Conservation (phyloP, 2,113 vertebrate species). For the Corythoichthys haematopterus region DNA sequence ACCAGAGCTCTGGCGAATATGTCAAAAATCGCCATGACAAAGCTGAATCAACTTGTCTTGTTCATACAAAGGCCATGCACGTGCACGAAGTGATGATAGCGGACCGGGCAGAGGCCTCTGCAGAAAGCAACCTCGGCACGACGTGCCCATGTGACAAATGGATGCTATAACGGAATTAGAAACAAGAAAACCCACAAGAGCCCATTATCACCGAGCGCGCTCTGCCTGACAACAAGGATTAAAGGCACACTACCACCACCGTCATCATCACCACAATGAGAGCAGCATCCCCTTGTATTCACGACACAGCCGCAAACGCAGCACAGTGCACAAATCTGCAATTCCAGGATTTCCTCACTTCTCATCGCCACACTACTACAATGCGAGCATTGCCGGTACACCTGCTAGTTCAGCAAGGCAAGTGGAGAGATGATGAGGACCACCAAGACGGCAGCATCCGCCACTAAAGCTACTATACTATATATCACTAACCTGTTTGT, state of each 20-base stretch:
- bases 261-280: not conserved
- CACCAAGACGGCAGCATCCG: not conserved
- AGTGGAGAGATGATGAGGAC: not conserved
- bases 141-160: not conserved
- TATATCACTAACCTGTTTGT: constrained; percentile 91
- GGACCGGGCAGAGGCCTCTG: constrained; percentile 42
- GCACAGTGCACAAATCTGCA: constrained; percentile 2
- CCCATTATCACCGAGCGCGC: constrained; percentile 34
- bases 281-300: not conserved
- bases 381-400: not conserved
- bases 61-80: not conserved
- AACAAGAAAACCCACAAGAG: constrained; percentile 34
- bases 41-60: not conserved
- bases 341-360: constrained; percentile 1
- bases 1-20: not conserved
- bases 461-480: not conserved
- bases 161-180: constrained; percentile 33
- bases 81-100: not conserved
- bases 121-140: constrained; percentile 30
- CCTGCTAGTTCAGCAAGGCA: not conserved
- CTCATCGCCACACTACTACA: not conserved
- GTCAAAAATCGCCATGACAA: not conserved
- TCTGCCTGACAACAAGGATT: constrained; percentile 71
- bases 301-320: not conserved
- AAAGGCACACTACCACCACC: constrained; percentile 45